Evolutionary conservation across 2,113 vertebrate genomes (phyloP).

Genomic region (Hippocampus comes): DNA sequence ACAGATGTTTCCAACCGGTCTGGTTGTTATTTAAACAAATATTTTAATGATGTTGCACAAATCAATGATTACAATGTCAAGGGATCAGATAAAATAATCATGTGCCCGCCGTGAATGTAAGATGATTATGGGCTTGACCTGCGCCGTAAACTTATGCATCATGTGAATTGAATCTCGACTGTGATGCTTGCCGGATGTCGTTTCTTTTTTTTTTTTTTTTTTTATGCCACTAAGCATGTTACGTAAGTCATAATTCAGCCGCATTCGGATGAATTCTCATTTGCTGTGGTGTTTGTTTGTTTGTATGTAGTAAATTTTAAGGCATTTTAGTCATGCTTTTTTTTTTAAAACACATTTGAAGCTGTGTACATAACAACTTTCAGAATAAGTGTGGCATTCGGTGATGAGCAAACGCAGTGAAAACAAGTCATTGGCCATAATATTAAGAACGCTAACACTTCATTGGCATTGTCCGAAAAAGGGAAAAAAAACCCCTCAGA

Average conservation of each 20-base stretch:
- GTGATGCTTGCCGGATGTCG: not conserved
- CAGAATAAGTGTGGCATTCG: not conserved
- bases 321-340: not conserved
- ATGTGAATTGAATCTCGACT: not conserved
- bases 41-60: not conserved
- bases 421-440: not conserved
- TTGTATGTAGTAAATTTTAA: not conserved
- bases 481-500: too few species aligned
- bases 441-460: not conserved
- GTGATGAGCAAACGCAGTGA: conserved; percentile 1
- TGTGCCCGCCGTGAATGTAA: not conserved
- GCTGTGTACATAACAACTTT: not conserved
- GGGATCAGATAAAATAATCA: not conserved
- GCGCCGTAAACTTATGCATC: not conserved
- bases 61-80: not conserved
- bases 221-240: conserved; percentile 1
- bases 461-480: not conserved
- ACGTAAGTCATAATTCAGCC: conserved; percentile 1
- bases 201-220: not conserved
- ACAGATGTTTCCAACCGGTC: too few species aligned
- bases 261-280: not conserved
- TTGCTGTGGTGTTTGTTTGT: not conserved
- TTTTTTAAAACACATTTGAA: not conserved
- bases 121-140: not conserved
- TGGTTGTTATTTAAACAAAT: not conserved